phyloP scores from a whole-genome alignment of 2,113 vertebrate genomes.

The Sebastes schlegelii region DNA sequence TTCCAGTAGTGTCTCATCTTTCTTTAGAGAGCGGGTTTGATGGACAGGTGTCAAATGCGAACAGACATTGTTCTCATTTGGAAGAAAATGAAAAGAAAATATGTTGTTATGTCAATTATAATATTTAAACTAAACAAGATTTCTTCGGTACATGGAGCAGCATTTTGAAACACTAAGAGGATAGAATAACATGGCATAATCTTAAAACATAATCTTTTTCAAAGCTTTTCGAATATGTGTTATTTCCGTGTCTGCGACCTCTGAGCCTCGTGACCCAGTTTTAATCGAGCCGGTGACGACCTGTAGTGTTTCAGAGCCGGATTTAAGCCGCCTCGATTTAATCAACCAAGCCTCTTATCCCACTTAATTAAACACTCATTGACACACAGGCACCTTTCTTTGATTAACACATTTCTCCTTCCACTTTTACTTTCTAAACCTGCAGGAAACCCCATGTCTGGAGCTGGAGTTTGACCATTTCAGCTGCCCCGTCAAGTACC shows the following conservation, averaged over 20 bases:
- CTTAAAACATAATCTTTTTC: background rate
- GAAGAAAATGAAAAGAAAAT: too few relatives aligned
- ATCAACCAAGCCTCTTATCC: conserved; percentile 58
- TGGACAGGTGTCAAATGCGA: background rate
- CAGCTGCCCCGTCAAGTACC: conserved; percentile 96
- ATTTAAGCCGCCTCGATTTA: conserved; percentile 49
- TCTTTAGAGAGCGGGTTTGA: background rate
- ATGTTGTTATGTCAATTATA: background rate
- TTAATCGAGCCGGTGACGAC: conserved; percentile 19
- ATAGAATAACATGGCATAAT: background rate
- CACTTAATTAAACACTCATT: conserved; percentile 55
- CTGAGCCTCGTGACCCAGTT: conserved; percentile 40
- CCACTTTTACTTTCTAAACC: background rate
- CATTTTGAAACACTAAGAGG: background rate
- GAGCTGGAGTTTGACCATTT: conserved; percentile 99
- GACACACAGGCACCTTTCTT: conserved; percentile 29
- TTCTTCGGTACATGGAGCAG: background rate
- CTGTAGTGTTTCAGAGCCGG: conserved; percentile 25
- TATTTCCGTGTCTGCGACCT: conserved; percentile 6
- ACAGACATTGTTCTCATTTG: background rate
- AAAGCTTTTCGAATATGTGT: conserved; percentile 12
- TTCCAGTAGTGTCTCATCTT: background rate
- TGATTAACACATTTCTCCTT: conserved; percentile 31
- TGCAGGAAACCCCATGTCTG: conserved; percentile 97
- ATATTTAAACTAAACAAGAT: background rate